These are phyloP conservation scores for Neotragus pygmaeus DNA, from an alignment of 2,113 vertebrate species.

Conservation along the genomic window DNA sequence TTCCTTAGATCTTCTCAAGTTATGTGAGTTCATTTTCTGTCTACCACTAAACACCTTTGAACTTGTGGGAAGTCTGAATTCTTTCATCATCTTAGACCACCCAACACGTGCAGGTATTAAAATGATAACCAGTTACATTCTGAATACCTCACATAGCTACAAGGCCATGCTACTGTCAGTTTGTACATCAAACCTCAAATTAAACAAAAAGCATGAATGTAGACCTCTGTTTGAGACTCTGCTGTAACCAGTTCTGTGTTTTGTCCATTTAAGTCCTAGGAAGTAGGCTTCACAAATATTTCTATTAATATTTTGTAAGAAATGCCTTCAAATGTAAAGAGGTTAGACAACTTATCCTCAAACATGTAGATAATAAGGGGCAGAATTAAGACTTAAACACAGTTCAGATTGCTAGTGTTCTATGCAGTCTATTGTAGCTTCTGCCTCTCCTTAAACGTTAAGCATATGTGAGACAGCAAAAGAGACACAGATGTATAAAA, in stretches of 20 bases:
- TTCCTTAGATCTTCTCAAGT: not conserved
- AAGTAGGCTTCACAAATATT: not conserved
- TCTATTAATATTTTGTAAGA: not conserved
- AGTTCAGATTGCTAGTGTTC: not conserved
- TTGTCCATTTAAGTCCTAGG: not conserved
- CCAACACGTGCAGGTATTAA: not conserved
- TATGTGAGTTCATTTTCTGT: slow-evolving; percentile 14
- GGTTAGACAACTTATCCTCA: not conserved
- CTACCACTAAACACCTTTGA: slow-evolving; percentile 30
- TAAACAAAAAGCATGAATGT: not conserved
- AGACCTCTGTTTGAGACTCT: not conserved
- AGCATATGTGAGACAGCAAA: no score
- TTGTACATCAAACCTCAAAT: not conserved
- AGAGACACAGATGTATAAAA: no score
- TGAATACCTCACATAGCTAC: not conserved
- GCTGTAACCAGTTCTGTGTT: not conserved
- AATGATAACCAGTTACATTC: not conserved
- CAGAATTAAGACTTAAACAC: not conserved
- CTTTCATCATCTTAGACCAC: slow-evolving; percentile 9
- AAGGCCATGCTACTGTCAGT: not conserved
- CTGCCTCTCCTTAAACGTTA: not conserved
- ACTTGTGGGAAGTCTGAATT: slow-evolving; percentile 2
- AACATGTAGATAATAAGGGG: not conserved
- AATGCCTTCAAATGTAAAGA: not conserved
- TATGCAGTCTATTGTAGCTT: accelerated